Conservation (phyloP, 2,113 vertebrate species). For the Xiphophorus hellerii region DNA sequence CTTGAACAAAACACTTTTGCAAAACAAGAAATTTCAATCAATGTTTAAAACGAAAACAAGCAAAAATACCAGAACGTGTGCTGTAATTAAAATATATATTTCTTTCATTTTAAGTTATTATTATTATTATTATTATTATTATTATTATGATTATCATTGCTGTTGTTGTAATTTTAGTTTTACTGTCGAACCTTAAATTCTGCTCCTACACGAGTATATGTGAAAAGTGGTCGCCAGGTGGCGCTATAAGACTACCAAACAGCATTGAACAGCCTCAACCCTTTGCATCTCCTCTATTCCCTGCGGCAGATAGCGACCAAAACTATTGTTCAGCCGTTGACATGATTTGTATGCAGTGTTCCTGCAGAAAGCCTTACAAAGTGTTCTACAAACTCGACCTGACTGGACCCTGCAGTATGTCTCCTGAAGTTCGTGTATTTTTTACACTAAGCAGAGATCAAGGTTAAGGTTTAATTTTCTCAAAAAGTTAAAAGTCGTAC, state of each 20-base stretch:
- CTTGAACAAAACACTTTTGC: background rate
- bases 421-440: background rate
- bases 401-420: too few relatives aligned
- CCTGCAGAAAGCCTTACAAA: background rate
- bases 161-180: background rate
- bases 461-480: background rate
- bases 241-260: conserved; percentile 55
- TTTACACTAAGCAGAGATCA: background rate
- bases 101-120: too few relatives aligned
- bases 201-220: background rate
- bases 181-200: background rate
- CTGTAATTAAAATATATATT: too few relatives aligned
- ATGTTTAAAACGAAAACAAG: too few relatives aligned
- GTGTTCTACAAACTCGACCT: background rate
- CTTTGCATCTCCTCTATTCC: background rate
- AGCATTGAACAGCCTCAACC: background rate
- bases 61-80: too few relatives aligned
- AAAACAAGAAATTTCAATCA: too few relatives aligned
- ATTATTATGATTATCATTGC: too few relatives aligned
- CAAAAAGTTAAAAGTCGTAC: background rate
- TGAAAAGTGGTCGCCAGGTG: conserved; percentile 63
- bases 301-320: background rate
- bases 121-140: background rate
- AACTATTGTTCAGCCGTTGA: background rate
- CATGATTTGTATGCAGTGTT: background rate